Conservation (phyloP, 2,797 vertebrate genomes). For the Antrozous pallidus region DNA sequence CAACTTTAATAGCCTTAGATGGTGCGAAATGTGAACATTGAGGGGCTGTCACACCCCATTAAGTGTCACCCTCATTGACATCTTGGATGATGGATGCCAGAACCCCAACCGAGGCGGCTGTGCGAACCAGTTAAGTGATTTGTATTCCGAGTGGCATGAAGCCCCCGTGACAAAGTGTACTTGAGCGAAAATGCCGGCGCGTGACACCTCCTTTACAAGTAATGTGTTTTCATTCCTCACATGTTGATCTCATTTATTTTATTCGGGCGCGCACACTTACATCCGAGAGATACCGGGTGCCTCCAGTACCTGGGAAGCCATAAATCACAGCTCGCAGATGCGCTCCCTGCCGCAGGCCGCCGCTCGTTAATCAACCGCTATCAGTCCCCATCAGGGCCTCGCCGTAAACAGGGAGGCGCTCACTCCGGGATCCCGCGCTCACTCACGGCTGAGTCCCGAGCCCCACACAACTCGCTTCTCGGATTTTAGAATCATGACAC, state of each 20-base stretch:
- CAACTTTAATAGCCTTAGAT: constrained; percentile 69
- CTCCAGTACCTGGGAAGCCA: constrained; percentile 88
- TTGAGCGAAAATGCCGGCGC: constrained; percentile 85
- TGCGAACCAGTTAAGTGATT: constrained; percentile 86
- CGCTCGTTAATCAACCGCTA: constrained; percentile 92
- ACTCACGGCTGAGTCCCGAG: constrained; percentile 83
- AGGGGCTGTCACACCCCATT: constrained; percentile 83
- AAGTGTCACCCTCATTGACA: constrained; percentile 84
- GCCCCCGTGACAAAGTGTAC: constrained; percentile 86
- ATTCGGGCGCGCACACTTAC: constrained; percentile 86
- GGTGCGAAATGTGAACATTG: constrained; percentile 79
- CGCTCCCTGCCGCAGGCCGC: constrained; percentile 83
- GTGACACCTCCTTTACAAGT: constrained; percentile 86
- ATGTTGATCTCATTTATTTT: constrained; percentile 91
- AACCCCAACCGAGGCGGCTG: constrained; percentile 85
- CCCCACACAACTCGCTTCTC: constrained; percentile 69
- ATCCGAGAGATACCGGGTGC: constrained; percentile 84
- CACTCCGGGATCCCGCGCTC: constrained; percentile 84
- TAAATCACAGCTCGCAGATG: constrained; percentile 90
- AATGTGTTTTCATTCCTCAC: constrained; percentile 90
- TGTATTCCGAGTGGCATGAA: constrained; percentile 85
- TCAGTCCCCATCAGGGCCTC: constrained; percentile 85
- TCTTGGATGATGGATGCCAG: constrained; percentile 84
- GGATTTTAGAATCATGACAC: constrained; percentile 73
- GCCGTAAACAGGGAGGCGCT: constrained; percentile 79